Conservation (phyloP, 2,888 invertebrate genomes). For the Catonia carolina region DNA sequence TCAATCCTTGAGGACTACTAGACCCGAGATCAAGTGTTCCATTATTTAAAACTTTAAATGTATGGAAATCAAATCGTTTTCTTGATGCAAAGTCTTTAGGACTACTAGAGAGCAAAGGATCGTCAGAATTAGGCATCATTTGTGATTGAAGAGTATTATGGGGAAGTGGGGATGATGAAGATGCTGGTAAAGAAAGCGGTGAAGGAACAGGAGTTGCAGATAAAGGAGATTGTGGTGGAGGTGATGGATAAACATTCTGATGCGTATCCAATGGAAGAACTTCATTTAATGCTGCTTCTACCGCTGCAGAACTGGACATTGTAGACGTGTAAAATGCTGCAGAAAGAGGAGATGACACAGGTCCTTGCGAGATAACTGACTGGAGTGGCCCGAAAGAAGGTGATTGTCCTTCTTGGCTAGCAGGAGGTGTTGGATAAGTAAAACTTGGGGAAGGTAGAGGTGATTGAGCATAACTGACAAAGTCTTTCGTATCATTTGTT, state of each 20-base stretch:
- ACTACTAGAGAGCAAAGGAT: conserved; percentile 74
- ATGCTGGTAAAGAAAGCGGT: conserved; percentile 49
- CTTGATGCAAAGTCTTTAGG: conserved; percentile 66
- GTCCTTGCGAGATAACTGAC: conserved; percentile 46
- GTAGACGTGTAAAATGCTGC: conserved; percentile 78
- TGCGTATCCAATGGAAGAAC: conserved; percentile 53
- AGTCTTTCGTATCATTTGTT: conserved; percentile 34
- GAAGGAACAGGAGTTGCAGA: conserved; percentile 53
- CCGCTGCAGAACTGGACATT: conserved; percentile 80
- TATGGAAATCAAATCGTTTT: conserved; percentile 52
- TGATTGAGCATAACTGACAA: conserved; percentile 42
- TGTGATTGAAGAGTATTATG: conserved; percentile 60
- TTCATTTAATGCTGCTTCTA: conserved; percentile 78
- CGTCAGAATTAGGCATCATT: conserved; percentile 84
- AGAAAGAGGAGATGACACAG: conserved; percentile 71
- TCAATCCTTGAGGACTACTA: conserved; percentile 47
- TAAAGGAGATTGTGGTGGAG: conserved; percentile 43
- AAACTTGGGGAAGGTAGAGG: conserved; percentile 57
- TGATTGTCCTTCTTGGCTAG: conserved; percentile 75
- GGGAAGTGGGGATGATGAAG: conserved; percentile 42
- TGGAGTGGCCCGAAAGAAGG: conserved; percentile 45
- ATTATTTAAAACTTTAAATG: conserved; percentile 50
- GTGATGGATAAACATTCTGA: conserved; percentile 46
- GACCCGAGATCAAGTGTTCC: conserved; percentile 49
- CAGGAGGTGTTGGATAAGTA: conserved; percentile 81